Evolutionary conservation across 2,797 vertebrate genomes (phyloP), one percentile per base, ranked within the genome.

Genomic region (Sorex maritimensis): DNA sequence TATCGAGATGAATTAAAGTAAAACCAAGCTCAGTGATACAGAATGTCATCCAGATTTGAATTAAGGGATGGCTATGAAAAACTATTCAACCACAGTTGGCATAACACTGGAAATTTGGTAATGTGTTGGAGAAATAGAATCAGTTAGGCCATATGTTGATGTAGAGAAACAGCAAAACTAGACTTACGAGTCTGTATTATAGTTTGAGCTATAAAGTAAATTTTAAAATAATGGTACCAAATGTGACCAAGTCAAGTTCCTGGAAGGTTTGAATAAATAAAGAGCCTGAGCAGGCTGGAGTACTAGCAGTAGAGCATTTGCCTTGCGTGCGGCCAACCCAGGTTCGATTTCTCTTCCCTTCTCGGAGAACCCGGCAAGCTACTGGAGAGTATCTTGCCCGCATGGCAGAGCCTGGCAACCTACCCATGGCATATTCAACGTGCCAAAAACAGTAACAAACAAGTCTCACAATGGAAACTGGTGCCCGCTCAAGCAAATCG

Each of bases 111-210:
- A 52, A n/a, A 55, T 80, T 68, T 55, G 28, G 5, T 88, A 38
- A 55, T 21, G 34, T 34, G 30, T 67, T 28, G 55, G 28, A 78
- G 14, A 71, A 17, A 86, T 67, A 91, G n/a, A 61, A 61, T 61
- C 58, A 19, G 58, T 52, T 14, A 52, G 49, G 10, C 13, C 49
- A 79, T 17, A 52, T 24, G 26, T 44, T 67, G 78, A 93, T 13
- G 75, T 28, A 83, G 2, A 81, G 67, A 92, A 91, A 58, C 1
- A 88, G 6, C 46, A 71, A 90, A 58, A 12, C 9, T 77, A 46
- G 19, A 83, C 49, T 82, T 63, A 68, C 83, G 77, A 77, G 1
- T 23, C 9, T 28, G 1, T 86, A 74, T 79, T 81, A 92, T 94
- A 92, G 84, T 85, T 86, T 78, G 28, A 71, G 8, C 21, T 61